These are phyloP conservation scores for Drosophila watanabei DNA, from an alignment of 1,140 invertebrate genomes.

Conservation along the genomic window DNA sequence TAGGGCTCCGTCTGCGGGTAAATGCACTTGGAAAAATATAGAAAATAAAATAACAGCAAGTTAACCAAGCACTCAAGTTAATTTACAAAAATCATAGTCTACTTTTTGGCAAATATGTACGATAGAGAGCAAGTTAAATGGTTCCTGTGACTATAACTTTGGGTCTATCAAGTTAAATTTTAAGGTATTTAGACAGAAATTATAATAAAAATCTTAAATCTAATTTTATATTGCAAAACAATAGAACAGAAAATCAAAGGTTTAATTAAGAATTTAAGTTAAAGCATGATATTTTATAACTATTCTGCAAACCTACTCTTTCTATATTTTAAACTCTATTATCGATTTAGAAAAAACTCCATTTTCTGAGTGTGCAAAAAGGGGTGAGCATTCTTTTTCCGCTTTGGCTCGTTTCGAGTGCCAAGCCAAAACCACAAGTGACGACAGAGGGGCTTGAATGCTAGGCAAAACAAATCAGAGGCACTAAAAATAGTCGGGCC, in stretches of 20 bases:
- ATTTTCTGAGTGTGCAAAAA: constrained; percentile 5
- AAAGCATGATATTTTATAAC: too few relatives aligned
- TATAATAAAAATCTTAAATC: too few relatives aligned
- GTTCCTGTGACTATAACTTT: not conserved
- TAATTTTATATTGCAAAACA: too few relatives aligned
- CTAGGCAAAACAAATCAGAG: constrained; percentile 77
- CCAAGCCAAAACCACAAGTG: constrained; percentile 73
- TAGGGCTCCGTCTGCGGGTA: constrained; percentile 33
- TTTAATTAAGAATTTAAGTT: too few relatives aligned
- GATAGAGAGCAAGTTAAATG: too few relatives aligned
- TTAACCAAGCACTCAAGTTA: not conserved
- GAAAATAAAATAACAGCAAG: not conserved
- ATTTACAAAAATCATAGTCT: not conserved
- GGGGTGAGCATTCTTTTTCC: constrained; percentile 36
- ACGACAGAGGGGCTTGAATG: constrained; percentile 31
- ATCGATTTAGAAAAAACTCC: too few relatives aligned
- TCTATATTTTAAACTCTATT: too few relatives aligned
- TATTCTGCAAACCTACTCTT: too few relatives aligned
- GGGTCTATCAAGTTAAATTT: too few relatives aligned
- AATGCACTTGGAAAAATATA: constrained; percentile 2
- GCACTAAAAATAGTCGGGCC: constrained; percentile 73
- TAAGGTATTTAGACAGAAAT: too few relatives aligned
- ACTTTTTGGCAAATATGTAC: not conserved
- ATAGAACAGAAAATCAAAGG: too few relatives aligned
- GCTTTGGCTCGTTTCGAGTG: constrained; percentile 56